phyloP scores from a whole-genome alignment of 1,140 invertebrate species.

The Nasonia giraulti region DNA sequence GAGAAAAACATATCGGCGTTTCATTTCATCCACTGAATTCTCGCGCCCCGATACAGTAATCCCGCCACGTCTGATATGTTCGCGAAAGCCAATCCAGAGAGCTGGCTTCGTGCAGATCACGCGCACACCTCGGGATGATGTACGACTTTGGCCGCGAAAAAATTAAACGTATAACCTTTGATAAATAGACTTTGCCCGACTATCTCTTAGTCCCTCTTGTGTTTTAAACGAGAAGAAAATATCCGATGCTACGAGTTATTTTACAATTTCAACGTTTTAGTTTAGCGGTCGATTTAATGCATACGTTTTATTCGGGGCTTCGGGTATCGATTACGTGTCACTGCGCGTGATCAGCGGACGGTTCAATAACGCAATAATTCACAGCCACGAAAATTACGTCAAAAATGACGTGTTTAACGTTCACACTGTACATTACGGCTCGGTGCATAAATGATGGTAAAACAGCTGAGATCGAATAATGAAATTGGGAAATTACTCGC shows the following conservation, averaged over 20 bases:
- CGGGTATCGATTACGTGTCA: neutral
- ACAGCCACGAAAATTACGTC: neutral
- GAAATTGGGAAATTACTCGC: neutral
- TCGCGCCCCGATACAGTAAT: constrained; percentile 60
- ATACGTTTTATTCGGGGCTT: too few species aligned
- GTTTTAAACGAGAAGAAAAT: neutral
- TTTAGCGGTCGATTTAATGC: too few species aligned
- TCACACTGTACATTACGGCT: neutral
- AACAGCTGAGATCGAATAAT: neutral
- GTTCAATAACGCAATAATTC: neutral
- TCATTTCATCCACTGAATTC: constrained; percentile 63
- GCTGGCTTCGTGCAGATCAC: constrained; percentile 59
- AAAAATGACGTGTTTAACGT: neutral
- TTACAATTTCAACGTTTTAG: neutral
- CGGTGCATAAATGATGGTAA: neutral
- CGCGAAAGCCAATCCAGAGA: neutral
- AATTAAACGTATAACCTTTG: constrained; percentile 70
- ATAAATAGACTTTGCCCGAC: constrained; percentile 65
- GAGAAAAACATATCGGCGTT: constrained; percentile 35
- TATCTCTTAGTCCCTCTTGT: neutral
- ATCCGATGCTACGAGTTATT: neutral
- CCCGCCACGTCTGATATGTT: constrained; percentile 61
- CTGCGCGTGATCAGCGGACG: neutral
- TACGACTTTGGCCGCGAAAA: constrained; percentile 67
- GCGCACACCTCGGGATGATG: constrained; percentile 63